A percentile compares a stretch with the other conserved stretches of the same genome.
Conservation (phyloP, 2,113 vertebrate genomes). For the Phrynosoma platyrhinos region DNA sequence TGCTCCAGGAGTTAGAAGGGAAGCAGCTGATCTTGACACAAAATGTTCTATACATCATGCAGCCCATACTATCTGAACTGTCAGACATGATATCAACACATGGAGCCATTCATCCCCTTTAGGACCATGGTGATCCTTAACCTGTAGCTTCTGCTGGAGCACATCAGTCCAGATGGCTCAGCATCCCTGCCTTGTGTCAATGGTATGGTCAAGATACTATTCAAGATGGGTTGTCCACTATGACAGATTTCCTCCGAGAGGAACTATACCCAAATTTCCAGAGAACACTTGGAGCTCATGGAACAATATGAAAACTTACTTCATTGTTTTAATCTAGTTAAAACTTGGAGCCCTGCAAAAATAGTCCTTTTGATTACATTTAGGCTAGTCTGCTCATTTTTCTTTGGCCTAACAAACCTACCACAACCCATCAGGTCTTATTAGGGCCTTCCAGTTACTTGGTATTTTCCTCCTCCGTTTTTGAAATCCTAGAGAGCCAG, state of each 20-base stretch:
- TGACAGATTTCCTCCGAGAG: neutral
- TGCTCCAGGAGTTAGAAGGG: slow-evolving; percentile 18
- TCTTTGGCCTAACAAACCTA: neutral
- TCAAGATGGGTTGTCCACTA: neutral
- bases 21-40: slow-evolving; percentile 31
- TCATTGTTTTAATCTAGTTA: neutral
- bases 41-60: slow-evolving; percentile 19
- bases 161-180: no score
- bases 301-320: neutral
- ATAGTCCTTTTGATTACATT: neutral
- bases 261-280: neutral
- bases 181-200: no score
- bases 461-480: neutral
- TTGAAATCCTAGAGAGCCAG: no score
- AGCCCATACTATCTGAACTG: no score
- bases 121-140: no score
- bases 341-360: neutral
- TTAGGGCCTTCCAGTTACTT: neutral
- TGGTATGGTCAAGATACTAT: neutral
- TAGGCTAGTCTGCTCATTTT: neutral
- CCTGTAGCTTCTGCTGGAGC: no score
- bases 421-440: neutral
- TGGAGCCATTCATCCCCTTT: no score
- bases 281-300: neutral
- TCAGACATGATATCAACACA: no score